phyloP scores from a whole-genome alignment of 2,797 vertebrate species.

The Remorina albescens region DNA sequence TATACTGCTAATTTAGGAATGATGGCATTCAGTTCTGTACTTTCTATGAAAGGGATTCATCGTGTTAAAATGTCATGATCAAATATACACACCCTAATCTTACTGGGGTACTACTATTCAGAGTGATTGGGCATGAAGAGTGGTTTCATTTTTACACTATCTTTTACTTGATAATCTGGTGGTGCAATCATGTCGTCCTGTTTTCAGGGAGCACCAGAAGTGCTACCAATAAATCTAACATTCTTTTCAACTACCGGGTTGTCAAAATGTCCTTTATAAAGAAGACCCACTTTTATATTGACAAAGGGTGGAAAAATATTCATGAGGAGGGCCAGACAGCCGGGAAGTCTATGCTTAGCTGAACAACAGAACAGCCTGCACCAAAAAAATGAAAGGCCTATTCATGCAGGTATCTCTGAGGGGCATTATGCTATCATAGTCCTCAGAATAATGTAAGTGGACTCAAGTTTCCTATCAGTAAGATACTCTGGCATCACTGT shows the following conservation, averaged over 20 bases:
- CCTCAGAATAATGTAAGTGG: slow-evolving; percentile 26
- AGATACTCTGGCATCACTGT: slow-evolving; percentile 19
- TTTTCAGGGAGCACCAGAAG: neutral
- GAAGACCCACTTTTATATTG: slow-evolving; percentile 11
- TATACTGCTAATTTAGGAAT: neutral
- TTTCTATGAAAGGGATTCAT: neutral
- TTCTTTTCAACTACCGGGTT: slow-evolving; percentile 34
- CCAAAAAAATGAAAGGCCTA: slow-evolving; percentile 21
- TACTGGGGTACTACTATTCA: neutral
- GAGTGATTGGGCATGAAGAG: neutral
- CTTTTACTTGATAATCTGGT: slow-evolving; percentile 13
- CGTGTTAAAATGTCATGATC: slow-evolving; percentile 6
- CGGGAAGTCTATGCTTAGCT: slow-evolving; percentile 17
- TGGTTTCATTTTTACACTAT: neutral
- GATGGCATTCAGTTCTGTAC: neutral
- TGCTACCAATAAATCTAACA: slow-evolving; percentile 13
- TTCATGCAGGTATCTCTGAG: slow-evolving; percentile 28
- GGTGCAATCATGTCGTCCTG: slow-evolving; percentile 10
- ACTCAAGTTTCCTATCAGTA: slow-evolving; percentile 22
- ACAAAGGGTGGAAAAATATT: slow-evolving; percentile 27
- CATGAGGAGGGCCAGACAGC: slow-evolving; percentile 12
- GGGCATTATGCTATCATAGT: slow-evolving; percentile 16
- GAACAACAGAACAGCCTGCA: slow-evolving; percentile 2
- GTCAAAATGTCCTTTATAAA: slow-evolving; percentile 20
- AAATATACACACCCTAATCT: neutral